Evolutionary conservation across 2,888 invertebrate genomes (phyloP), one percentile per base, ranked within the genome.

Genomic region (Cheilosia pagana): DNA sequence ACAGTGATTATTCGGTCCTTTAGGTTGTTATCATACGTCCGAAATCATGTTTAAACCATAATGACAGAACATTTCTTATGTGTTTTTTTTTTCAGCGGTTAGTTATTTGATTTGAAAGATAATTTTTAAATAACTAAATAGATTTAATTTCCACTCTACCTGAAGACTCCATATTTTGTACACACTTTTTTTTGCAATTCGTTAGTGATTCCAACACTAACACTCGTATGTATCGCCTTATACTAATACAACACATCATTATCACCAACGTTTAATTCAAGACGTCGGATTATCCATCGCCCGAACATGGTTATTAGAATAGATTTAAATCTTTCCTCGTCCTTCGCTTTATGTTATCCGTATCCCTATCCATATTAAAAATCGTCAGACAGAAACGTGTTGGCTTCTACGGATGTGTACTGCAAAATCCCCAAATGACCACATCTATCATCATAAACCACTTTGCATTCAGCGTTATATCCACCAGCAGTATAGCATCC

Each of bases 401-500:
- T 57, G 74, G 23, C 65, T 55, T 53, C 35, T 57, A 28, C 39
- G 55, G 39, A 35, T 14, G 50, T 45, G 21, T 52, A 43, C 62
- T 53, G 10, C 16, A 19, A 74, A 65, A 41, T 57, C 55, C 39
- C 65, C 74, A 65, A 75, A 75, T 75, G 63, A 65, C 74, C 63
- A 65, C 65, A 75, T 75, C 65, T 57, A 75, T 75, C 74, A 75
- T 75, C 63, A 65, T 75, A 75, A 75, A 65, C 65, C 74, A 74
- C 74, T 74, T 63, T 63, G 45, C 63, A 74, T 63, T 63, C 63
- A 62, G 53, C 21, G 60, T 72, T 62, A 41, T 48, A 35, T 45
- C 74, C 55, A 35, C 28, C 45, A 74, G 55, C 35, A 57, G 19
- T 35, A 63, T 16, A 8, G 2, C 12, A 45, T 35, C 53, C 21